Evolutionary conservation across 2,888 invertebrate species (phyloP), one percentile per base, ranked within the genome.

Genomic region (Pherbina coryleti): DNA sequence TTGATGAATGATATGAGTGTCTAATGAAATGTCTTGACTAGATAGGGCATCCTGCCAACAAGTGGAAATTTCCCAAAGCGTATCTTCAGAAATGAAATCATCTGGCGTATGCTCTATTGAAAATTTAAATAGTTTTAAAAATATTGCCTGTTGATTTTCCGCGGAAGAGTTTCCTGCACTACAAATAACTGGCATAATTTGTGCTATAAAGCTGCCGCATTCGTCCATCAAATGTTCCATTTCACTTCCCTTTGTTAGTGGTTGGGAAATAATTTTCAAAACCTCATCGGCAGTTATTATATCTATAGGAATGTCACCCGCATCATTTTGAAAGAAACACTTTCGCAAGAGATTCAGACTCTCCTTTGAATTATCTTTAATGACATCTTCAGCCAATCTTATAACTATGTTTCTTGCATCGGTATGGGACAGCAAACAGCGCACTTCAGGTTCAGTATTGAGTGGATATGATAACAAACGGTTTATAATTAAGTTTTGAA

Each of bases 31-130:
- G 73, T 89, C 88, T 71, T 86, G 83, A 81, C 88, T 88, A 1
- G 89, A 88, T 5, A 92, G 81, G 8, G 91, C 91, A 86, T 92
- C 92, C 84, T 91, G 92, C 92, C 93, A 92, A 57, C 92, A 91
- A 19, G 91, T 91, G 25, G 91, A 91, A 55, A 91, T 88, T 87
- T 92, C 93, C 90, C 91, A 90, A 82, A 92, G 87, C 14, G 92
- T 92, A 80, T 92, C 92, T 77, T 88, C 87, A 0, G 88, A 87
- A 19, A 90, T 80, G 78, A 84, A 84, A 69, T 88, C 86, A 72
- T 84, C 86, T 19, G 82, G 84, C 2, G 85, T 85, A 53, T 86
- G 86, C 78, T 89, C 88, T 78, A 91, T 88, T 53, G 90, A 90
- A 60, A 92, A 89, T 80, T 87, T 86, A 80, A 91, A 92, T 31